These are phyloP conservation scores for Umimayanthus kanabou DNA, from an alignment of 92 coral and sea anemone species.

Conservation along the genomic window DNA sequence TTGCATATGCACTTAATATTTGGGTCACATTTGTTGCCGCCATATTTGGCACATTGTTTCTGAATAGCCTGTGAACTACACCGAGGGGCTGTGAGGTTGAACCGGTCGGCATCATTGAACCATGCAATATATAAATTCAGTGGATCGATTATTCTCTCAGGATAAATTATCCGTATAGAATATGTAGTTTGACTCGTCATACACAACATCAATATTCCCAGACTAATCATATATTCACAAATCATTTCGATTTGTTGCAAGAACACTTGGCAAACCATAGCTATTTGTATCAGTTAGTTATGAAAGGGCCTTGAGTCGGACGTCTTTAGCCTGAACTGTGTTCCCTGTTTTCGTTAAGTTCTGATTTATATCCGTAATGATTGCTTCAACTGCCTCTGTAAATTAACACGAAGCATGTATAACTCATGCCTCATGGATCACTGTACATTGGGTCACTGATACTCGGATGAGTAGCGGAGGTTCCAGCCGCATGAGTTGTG, in stretches of 20 bases:
- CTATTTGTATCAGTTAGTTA: no score
- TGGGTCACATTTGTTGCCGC: not conserved
- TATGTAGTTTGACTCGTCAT: not conserved
- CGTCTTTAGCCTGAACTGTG: no score
- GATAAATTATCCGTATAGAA: no score
- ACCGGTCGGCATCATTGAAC: not conserved
- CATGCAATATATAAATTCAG: not conserved
- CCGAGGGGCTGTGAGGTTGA: not conserved
- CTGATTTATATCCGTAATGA: no score
- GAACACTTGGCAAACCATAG: no score
- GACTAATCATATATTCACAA: not conserved
- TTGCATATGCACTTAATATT: not conserved
- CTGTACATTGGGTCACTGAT: not conserved
- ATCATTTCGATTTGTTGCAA: no score
- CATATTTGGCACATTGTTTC: constrained; percentile 3
- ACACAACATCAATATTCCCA: not conserved
- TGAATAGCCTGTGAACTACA: constrained; percentile 8
- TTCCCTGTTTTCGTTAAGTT: no score
- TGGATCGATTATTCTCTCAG: not conserved
- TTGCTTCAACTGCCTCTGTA: not conserved
- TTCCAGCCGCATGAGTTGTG: no score
- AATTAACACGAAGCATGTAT: not conserved
- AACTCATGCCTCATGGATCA: not conserved
- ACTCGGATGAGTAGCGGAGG: not conserved
- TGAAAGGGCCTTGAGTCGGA: no score